Conservation (phyloP, 2,888 invertebrate species). For the Gymnosoma rotundatum region DNA sequence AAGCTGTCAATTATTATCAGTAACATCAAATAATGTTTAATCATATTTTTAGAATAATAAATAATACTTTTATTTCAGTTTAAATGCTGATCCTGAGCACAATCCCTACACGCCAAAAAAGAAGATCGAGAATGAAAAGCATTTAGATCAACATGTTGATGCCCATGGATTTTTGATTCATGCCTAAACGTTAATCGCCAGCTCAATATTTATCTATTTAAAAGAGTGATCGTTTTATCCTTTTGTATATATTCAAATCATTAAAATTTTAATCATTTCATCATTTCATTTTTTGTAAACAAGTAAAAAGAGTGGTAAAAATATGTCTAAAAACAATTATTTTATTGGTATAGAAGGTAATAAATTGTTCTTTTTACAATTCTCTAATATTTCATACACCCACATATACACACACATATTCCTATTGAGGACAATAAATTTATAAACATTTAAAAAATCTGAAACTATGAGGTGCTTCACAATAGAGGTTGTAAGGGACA, state of each 20-base stretch:
- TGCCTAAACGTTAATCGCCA: constrained; percentile 71
- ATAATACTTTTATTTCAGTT: constrained; percentile 82
- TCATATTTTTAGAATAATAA: not conserved
- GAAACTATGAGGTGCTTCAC: too few species aligned
- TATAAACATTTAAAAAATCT: too few species aligned
- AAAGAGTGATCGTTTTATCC: not conserved
- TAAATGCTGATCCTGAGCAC: constrained; percentile 90
- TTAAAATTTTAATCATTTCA: constrained; percentile 7
- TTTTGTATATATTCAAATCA: constrained; percentile 28
- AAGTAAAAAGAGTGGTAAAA: constrained; percentile 25
- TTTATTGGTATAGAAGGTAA: too few species aligned
- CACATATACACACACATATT: too few species aligned
- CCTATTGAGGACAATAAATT: too few species aligned
- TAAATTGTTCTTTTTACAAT: too few species aligned
- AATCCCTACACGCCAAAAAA: constrained; percentile 91
- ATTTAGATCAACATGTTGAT: constrained; percentile 76
- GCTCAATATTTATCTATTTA: not conserved
- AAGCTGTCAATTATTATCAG: constrained; percentile 89
- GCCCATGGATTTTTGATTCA: constrained; percentile 76
- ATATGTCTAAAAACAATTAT: not conserved
- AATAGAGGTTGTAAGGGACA: too few species aligned
- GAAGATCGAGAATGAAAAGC: constrained; percentile 81
- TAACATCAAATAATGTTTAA: constrained; percentile 79
- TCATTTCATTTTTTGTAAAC: constrained; percentile 42
- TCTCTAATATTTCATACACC: too few species aligned